Base-by-base conservation (phyloP, 2,797 vertebrate genomes). In the Periophthalmus magnuspinnatus region DNA sequence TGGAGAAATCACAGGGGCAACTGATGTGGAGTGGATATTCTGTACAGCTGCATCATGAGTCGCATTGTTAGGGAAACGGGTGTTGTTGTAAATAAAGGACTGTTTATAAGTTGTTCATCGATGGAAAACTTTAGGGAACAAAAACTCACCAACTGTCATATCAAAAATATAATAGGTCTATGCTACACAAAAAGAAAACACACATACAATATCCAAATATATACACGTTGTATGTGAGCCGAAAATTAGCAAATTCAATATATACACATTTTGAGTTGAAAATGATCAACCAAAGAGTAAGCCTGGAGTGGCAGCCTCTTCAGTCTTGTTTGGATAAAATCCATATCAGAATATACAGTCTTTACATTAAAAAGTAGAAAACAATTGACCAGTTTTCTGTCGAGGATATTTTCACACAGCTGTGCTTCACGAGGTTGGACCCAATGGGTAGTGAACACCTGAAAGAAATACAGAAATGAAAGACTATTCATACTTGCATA, bases 111-210 rank as follows among this genome's bases (percentile, higher is more conserved):
- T 83, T 73, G 58, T 3, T 41, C 72, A 82, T 80, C 81, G 84
- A 79, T 81, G 75, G 59, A 84, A 84, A 81, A 77, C 61, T 73
- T 73, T 48, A 67, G 72, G 81, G 83, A 85, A 76, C 79, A 69
- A 80, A 81, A 32, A 86, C 85, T 70, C 81, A 84, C 86, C 79
- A 83, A 88, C 83, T 78, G 67, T 92, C 85, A 91, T 94, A 94
- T 94, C 86, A 94, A 94, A 94, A 94, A 94, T 94, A 94, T 93
- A 93, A 85, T 88, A 70, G 81, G 88, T 92, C 89, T 90, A 91
- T 92, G 85, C 91, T 92, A 93, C 91, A 92, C 89, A 89, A 89
- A 92, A 78, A 89, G 68, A 88, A 74, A 90, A 82, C 86, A 89
- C 81, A 92, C 90, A 91, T 89, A 92, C 83, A 89, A 93, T 89